Percentiles rank a stretch among this genome's conserved stretches.
phyloP scores from a whole-genome alignment of 2,113 vertebrate species.

The Chloropsis hardwickii region DNA sequence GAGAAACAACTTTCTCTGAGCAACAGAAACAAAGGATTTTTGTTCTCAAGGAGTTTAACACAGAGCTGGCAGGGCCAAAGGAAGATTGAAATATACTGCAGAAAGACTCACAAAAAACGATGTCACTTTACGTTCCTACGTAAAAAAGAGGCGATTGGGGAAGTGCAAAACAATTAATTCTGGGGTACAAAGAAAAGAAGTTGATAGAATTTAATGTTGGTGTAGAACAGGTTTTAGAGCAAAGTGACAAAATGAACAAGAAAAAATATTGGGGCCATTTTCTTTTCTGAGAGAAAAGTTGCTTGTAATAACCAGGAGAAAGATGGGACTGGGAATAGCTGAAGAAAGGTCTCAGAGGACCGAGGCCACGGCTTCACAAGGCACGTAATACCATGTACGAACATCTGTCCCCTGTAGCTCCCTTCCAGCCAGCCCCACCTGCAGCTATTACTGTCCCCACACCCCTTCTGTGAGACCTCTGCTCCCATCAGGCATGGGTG shows the following conservation, averaged over 20 bases:
- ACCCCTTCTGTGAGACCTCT: not conserved
- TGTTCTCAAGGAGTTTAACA: not conserved
- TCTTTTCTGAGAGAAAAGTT: not conserved
- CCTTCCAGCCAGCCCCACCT: not conserved
- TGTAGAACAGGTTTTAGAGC: not conserved
- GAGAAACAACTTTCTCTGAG: not conserved
- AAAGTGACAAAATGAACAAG: not conserved
- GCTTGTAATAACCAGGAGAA: not conserved
- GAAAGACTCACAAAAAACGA: not conserved
- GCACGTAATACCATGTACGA: accelerated
- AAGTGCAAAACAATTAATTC: not conserved
- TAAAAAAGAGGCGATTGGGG: not conserved
- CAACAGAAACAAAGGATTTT: not conserved
- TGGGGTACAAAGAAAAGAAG: not conserved
- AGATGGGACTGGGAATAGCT: not conserved
- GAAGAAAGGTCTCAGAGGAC: not conserved
- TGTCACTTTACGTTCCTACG: not conserved
- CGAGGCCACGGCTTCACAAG: not conserved
- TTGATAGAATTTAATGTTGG: not conserved
- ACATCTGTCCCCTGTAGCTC: not conserved
- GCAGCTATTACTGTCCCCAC: accelerated
- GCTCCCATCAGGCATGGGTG: accelerated
- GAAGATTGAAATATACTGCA: not conserved
- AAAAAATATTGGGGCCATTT: not conserved
- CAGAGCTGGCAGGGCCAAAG: not conserved